Conservation (phyloP, 2,797 vertebrate species). For the Ctenochaetus hawaiiensis region DNA sequence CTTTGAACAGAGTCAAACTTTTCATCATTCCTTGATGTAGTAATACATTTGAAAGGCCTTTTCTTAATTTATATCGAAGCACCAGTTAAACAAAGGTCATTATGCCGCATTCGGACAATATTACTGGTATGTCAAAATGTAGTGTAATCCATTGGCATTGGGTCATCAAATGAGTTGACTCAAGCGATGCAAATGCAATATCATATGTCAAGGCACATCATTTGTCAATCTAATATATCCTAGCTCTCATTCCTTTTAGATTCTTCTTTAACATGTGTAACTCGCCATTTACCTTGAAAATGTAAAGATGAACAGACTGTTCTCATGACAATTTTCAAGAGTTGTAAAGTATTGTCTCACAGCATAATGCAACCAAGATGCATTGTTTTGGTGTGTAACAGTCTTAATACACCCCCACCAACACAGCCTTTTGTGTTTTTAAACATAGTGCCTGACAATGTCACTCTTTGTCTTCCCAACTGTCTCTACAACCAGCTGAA, state of each 20-base stretch:
- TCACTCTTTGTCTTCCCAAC: not conserved
- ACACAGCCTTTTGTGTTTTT: not conserved
- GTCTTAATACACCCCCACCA: not conserved
- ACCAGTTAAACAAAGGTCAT: not conserved
- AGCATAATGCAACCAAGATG: not conserved
- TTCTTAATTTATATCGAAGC: not conserved
- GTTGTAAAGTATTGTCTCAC: not conserved
- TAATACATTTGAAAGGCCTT: not conserved
- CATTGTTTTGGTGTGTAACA: not conserved
- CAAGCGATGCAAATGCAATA: not conserved
- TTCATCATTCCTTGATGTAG: not conserved
- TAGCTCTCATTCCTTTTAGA: not conserved
- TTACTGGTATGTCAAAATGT: not conserved
- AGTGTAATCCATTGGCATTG: not conserved
- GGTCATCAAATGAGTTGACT: not conserved
- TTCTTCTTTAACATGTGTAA: not conserved
- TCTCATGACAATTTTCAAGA: accelerated
- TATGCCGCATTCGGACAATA: not conserved
- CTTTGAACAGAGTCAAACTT: not conserved
- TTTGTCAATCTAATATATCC: not conserved
- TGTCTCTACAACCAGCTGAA: slow-evolving; percentile 1
- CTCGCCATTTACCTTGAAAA: not conserved
- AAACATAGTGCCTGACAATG: not conserved
- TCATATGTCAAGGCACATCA: not conserved
- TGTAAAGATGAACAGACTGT: not conserved